phyloP scores from a whole-genome alignment of 1,140 invertebrate species.

The Eubasilissa regina region DNA sequence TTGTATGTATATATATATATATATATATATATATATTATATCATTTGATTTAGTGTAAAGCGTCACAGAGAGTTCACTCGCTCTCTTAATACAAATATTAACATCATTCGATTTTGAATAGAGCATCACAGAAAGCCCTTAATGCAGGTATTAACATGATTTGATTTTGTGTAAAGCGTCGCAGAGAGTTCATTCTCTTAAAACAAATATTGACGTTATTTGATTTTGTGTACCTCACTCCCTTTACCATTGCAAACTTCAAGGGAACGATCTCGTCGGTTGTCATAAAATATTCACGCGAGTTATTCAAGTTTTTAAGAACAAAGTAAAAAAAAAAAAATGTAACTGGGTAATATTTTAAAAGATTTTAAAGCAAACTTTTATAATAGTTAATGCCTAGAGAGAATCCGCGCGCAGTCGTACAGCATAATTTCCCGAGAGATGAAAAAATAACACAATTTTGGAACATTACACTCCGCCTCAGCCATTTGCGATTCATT shows the following conservation, averaged over 20 bases:
- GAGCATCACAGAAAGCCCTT: too few relatives aligned
- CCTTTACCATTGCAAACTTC: background rate
- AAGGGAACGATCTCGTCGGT: background rate
- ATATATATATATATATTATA: too few relatives aligned
- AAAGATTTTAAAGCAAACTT: conserved; percentile 28
- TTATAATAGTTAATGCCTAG: conserved; percentile 2
- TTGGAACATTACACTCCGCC: conserved; percentile 4
- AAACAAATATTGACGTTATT: background rate
- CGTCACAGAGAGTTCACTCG: too few relatives aligned
- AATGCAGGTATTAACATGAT: too few relatives aligned
- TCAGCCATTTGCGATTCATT: background rate
- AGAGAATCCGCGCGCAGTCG: background rate
- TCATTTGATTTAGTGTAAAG: too few relatives aligned
- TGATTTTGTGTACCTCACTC: background rate
- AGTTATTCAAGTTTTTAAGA: conserved; percentile 22
- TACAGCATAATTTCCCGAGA: conserved; percentile 16
- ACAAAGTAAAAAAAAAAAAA: conserved; percentile 6
- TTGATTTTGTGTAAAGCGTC: too few relatives aligned
- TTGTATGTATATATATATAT: too few relatives aligned
- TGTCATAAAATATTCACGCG: conserved; percentile 14
- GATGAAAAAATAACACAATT: conserved; percentile 17
- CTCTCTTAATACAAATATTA: too few relatives aligned
- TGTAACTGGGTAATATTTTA: background rate
- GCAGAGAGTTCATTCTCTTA: too few relatives aligned
- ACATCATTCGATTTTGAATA: too few relatives aligned